Percentiles rank a stretch among this genome's conserved stretches.
These are phyloP conservation scores for Diabrotica undecimpunctata DNA, from an alignment of 1,140 invertebrate species.

Conservation along the genomic window DNA sequence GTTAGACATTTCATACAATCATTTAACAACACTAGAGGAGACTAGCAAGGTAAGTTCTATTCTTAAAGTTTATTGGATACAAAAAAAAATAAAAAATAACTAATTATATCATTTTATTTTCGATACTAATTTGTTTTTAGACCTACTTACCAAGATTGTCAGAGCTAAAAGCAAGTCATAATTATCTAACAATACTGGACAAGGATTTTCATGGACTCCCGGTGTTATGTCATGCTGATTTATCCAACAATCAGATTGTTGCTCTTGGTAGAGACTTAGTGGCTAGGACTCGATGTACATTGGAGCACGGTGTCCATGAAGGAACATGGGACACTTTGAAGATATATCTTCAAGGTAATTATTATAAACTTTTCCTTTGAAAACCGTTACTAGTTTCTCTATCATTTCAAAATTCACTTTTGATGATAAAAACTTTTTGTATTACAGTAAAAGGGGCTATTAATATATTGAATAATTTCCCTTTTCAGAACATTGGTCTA, in stretches of 20 bases:
- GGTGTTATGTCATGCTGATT: slow-evolving; percentile 69
- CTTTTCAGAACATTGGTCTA: too few species aligned
- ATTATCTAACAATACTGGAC: slow-evolving; percentile 66
- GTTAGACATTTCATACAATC: slow-evolving; percentile 73
- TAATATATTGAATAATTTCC: too few species aligned
- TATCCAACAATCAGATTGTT: slow-evolving; percentile 71
- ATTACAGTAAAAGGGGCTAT: too few species aligned
- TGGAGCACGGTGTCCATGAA: slow-evolving; percentile 52
- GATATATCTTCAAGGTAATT: slow-evolving; percentile 71
- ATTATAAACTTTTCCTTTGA: not conserved
- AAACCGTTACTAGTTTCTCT: too few species aligned
- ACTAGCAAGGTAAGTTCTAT: slow-evolving; percentile 66
- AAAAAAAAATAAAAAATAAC: too few species aligned
- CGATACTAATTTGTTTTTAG: slow-evolving; percentile 50
- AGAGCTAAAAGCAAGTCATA: slow-evolving; percentile 70
- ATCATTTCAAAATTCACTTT: not conserved
- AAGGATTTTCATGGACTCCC: slow-evolving; percentile 77
- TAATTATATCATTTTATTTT: too few species aligned
- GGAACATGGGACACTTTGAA: slow-evolving; percentile 70
- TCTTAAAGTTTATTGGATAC: not conserved
- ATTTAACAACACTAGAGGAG: slow-evolving; percentile 69
- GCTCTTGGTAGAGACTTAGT: slow-evolving; percentile 68
- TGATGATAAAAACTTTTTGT: too few species aligned
- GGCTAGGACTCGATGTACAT: slow-evolving; percentile 70
- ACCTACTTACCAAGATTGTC: slow-evolving; percentile 71